Evolutionary conservation across 2,113 vertebrate species (phyloP), one percentile per base, ranked within the genome.

Genomic region (Geococcyx californianus): DNA sequence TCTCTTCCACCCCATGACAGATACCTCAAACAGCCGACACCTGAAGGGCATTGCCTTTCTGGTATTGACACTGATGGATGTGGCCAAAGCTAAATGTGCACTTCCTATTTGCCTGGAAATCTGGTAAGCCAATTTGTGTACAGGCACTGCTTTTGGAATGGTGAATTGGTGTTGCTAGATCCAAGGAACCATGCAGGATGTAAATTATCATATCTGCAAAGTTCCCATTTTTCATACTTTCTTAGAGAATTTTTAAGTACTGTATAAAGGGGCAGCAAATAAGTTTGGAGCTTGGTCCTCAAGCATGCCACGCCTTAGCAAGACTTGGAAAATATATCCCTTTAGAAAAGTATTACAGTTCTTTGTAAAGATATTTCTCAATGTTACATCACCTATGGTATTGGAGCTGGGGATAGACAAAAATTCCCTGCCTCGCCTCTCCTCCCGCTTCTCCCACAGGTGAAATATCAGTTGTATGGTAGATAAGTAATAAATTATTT

Each of bases 101-200:
- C 15, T 87, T 94, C 45, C 56, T 66, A 19, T 64, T 45, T 2
- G 3, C 56, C 59, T 75, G 44, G 11, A 72, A 40, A 42, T 36
- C 49, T 38, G 55, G 2, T 56, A 64, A 59, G 31, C n/a, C 33
- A 15, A 8, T 38, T 54, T 0, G 2, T n/a, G 23, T 4, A 11
- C 0, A 5, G 51, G 17, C 24, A 14, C 36, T 34, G 21, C 0
- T 1, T 55, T 47, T 34, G 78, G 17, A 10, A 13, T 9, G 33
- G 14, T 36, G 25, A 16, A 2, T 24, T 56, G 7, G 11, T 26
- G 31, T 44, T 58, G 40, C 40, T 70, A 21, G 13, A 28, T 36
- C 36, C 26, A 19, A n/a, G 78, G 29, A 62, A n/a, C 24, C 6
- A 5, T 69, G 19, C 12, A 17, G 33, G 19, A 17, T 80, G 59